Evolutionary conservation across 2,797 vertebrate genomes (phyloP).

Genomic region (Paedocypris micromegethes): DNA sequence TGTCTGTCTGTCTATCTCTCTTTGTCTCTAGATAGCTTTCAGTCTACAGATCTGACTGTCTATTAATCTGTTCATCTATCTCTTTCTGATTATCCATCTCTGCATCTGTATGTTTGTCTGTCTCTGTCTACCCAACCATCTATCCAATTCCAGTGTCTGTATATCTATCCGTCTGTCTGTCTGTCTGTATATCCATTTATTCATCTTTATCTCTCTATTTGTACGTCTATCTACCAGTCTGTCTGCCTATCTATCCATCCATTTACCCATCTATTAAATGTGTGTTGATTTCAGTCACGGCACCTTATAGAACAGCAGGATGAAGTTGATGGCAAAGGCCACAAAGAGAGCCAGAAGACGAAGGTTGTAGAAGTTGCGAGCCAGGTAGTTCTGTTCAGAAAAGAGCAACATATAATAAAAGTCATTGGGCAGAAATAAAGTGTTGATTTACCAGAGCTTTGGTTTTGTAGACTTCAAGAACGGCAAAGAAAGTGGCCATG

Average conservation of each 20-base stretch:
- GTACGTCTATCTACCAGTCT: no score
- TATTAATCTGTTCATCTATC: background rate
- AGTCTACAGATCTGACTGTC: no score
- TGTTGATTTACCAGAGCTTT: constrained; percentile 80
- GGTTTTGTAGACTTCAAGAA: constrained; percentile 81
- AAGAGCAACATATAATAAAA: constrained; percentile 9
- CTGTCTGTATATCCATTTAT: no score
- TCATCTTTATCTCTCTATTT: no score
- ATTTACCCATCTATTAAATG: no score
- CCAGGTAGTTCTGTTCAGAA: constrained; percentile 85
- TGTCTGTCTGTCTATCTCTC: no score
- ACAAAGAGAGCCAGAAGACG: constrained; percentile 94
- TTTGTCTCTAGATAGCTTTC: no score
- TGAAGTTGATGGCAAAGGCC: constrained; percentile 98
- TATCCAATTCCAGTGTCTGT: no score
- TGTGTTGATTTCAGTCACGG: background rate
- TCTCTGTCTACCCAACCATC: no score
- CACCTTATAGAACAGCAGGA: constrained; percentile 99
- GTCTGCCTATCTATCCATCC: no score
- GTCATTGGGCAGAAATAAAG: background rate
- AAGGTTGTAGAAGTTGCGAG: constrained; percentile 98
- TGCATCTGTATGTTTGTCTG: no score
- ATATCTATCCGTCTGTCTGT: no score
- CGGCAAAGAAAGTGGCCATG: constrained; percentile 85
- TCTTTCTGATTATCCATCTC: background rate